Conservation (phyloP, 2,888 invertebrate species). For the Oligia latruncula region DNA sequence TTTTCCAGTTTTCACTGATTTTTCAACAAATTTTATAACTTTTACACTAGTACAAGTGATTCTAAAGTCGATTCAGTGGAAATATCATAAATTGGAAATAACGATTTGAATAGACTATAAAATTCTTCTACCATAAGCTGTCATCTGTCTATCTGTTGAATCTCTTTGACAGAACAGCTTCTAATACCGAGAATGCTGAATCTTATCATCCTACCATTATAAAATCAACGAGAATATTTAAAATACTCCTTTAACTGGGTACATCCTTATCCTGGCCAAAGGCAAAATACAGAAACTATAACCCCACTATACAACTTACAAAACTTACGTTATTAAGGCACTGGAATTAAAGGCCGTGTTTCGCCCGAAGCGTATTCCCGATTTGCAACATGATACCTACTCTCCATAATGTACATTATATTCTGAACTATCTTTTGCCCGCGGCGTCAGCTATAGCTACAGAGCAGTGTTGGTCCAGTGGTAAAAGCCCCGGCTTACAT, state of each 20-base stretch:
- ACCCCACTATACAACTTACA: slow-evolving; percentile 1
- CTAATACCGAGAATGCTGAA: background rate
- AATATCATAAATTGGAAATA: background rate
- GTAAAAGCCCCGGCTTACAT: background rate
- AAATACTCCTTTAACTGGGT: background rate
- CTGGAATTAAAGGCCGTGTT: slow-evolving; percentile 25
- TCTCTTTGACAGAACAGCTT: background rate
- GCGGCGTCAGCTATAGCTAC: background rate
- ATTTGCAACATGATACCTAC: slow-evolving; percentile 14
- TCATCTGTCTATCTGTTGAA: background rate
- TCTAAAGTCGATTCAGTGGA: background rate
- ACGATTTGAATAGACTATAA: background rate
- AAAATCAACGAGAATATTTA: background rate
- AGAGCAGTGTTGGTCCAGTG: background rate
- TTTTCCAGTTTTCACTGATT: background rate
- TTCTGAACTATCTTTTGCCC: background rate
- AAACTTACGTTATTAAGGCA: slow-evolving; percentile 36
- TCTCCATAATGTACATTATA: slow-evolving; percentile 16
- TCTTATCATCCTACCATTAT: background rate
- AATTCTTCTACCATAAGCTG: background rate
- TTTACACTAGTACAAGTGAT: too few relatives aligned
- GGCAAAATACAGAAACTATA: slow-evolving; percentile 9
- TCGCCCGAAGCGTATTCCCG: slow-evolving; percentile 35
- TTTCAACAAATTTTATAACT: background rate
- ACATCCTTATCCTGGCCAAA: background rate